Conservation (phyloP, 2,113 vertebrate species). For the Xenopus laevis region DNA sequence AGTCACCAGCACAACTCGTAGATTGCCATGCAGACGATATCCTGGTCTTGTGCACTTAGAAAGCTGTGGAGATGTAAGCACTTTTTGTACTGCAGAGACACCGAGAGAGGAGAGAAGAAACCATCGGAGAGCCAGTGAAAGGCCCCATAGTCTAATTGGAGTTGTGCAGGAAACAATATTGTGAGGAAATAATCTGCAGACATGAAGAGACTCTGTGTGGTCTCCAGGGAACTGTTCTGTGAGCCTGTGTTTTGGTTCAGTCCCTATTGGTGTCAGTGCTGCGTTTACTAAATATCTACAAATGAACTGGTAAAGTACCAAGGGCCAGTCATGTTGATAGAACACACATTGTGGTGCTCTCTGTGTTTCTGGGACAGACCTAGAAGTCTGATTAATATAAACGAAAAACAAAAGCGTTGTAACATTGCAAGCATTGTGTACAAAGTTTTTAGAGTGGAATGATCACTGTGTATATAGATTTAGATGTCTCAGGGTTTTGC, state of each 20-base stretch:
- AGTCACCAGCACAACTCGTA: constrained; percentile 3
- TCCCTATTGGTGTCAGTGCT: no score
- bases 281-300: no score
- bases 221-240: not conserved
- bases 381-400: not conserved
- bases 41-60: constrained; percentile 66
- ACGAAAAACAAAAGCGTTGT: not conserved
- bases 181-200: constrained; percentile 49
- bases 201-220: not conserved
- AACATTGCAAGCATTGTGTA: not conserved
- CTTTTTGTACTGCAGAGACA: constrained; percentile 57
- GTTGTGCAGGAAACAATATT: constrained; percentile 74
- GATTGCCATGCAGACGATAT: constrained; percentile 27
- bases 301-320: no score
- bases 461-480: constrained; percentile 7
- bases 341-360: not conserved
- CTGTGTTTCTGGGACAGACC: not conserved
- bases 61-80: constrained; percentile 78
- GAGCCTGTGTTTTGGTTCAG: not conserved
- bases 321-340: no score
- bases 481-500: constrained; percentile 30
- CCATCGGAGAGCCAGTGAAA: constrained; percentile 51
- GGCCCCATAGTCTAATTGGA: constrained; percentile 70
- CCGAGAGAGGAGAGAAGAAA: constrained; percentile 24
- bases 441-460: not conserved